Evolutionary conservation across 1,140 invertebrate genomes (phyloP).

Genomic region (Calycopis cecrops): DNA sequence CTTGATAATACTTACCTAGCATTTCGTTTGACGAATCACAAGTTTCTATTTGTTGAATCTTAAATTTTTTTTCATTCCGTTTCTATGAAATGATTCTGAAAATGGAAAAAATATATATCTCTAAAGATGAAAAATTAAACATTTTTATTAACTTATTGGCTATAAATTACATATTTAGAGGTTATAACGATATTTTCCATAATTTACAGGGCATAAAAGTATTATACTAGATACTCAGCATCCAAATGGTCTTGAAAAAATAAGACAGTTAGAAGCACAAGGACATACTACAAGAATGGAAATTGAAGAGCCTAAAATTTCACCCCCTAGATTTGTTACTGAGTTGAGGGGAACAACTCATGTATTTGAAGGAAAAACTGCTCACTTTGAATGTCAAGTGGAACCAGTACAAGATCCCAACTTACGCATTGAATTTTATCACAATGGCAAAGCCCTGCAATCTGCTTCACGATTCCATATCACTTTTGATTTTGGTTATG

Average conservation of each 20-base stretch:
- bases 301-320: conserved; percentile 85
- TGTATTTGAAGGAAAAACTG: conserved; percentile 89
- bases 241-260: conserved; percentile 94
- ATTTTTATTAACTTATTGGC: neutral
- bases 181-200: conserved; percentile 37
- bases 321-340: conserved; percentile 87
- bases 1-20: no score
- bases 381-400: conserved; percentile 94
- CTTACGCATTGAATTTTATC: conserved; percentile 92
- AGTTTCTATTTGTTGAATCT: no score
- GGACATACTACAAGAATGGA: conserved; percentile 85
- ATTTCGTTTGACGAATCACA: no score
- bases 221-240: conserved; percentile 94
- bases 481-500: conserved; percentile 96
- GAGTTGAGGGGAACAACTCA: conserved; percentile 89
- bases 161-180: neutral
- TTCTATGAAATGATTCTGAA: no score
- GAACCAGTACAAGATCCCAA: conserved; percentile 94
- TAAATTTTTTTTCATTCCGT: no score
- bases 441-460: conserved; percentile 91
- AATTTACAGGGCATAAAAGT: conserved; percentile 80
- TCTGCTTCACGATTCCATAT: conserved; percentile 93
- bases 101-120: no score
- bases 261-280: conserved; percentile 90
- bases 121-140: no score